Evolutionary conservation across 2,797 vertebrate species (phyloP).

Genomic region (Oreochromis grahami): DNA sequence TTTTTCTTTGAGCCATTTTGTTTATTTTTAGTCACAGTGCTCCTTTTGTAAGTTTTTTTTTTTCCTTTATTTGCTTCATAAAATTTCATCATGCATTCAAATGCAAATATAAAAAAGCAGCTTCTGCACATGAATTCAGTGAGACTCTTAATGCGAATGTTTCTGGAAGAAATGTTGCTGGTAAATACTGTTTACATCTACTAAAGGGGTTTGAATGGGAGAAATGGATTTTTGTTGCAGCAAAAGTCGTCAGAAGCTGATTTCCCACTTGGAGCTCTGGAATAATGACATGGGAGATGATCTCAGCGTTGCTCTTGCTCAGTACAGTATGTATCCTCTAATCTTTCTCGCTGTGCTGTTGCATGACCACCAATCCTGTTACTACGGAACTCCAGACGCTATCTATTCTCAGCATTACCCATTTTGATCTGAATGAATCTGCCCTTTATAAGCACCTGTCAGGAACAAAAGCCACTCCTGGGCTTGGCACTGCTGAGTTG

Average conservation of each 20-base stretch:
- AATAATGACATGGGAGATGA: conserved; percentile 78
- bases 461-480: background rate
- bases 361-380: conserved; percentile 76
- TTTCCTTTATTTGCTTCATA: background rate
- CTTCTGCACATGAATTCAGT: background rate
- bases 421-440: conserved; percentile 23
- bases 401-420: conserved; percentile 32
- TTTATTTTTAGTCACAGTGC: background rate
- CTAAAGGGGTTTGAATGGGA: conserved; percentile 41
- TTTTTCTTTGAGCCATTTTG: background rate
- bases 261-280: conserved; percentile 73
- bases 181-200: conserved; percentile 24
- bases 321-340: conserved; percentile 83
- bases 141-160: conserved; percentile 3
- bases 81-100: background rate
- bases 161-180: conserved; percentile 19
- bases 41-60: background rate
- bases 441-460: background rate
- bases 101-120: background rate
- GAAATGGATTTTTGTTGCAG: conserved; percentile 79
- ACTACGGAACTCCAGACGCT: conserved; percentile 30
- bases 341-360: conserved; percentile 81
- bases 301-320: conserved; percentile 74
- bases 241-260: conserved; percentile 74
- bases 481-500: conserved; percentile 1